phyloP scores from a whole-genome alignment of 2,797 vertebrate species.

The Anabas testudineus region DNA sequence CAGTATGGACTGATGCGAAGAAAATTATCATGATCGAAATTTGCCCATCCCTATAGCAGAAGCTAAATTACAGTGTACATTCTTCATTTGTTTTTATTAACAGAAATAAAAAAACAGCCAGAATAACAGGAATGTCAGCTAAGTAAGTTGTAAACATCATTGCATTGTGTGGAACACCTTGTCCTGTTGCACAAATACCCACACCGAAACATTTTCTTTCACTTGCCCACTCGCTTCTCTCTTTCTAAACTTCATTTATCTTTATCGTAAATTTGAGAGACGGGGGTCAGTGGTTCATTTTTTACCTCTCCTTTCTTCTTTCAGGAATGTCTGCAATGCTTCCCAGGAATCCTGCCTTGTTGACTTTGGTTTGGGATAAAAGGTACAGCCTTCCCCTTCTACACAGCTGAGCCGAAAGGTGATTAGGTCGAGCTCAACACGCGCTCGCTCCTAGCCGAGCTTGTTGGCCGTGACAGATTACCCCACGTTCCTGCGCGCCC shows the following conservation, averaged over 20 bases:
- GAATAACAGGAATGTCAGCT: not conserved
- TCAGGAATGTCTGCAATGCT: constrained; percentile 87
- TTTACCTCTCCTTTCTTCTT: constrained; percentile 71
- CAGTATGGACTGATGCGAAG: too few species aligned
- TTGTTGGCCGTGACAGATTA: constrained; percentile 76
- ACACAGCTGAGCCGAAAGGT: constrained; percentile 81
- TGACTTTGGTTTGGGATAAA: constrained; percentile 88
- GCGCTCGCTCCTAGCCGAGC: constrained; percentile 73
- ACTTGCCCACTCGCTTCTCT: constrained; percentile 22
- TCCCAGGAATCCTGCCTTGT: constrained; percentile 83
- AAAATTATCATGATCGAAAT: too few species aligned
- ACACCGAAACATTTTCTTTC: constrained; percentile 13
- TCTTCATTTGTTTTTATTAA: not conserved
- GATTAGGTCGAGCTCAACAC: constrained; percentile 82
- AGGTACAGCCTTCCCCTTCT: constrained; percentile 81
- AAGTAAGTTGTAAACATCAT: not conserved
- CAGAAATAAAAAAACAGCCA: not conserved
- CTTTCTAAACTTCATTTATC: constrained; percentile 21
- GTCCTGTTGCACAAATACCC: constrained; percentile 12
- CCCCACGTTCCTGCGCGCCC: constrained; percentile 65
- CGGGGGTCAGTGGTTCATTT: constrained; percentile 60
- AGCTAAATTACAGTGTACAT: constrained; percentile 67
- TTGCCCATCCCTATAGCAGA: too few species aligned
- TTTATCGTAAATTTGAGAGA: constrained; percentile 67
- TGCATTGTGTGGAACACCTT: constrained; percentile 5